These are phyloP conservation scores for Enteromius fasciolatus DNA, from an alignment of 2,797 vertebrate species.

Conservation along the genomic window DNA sequence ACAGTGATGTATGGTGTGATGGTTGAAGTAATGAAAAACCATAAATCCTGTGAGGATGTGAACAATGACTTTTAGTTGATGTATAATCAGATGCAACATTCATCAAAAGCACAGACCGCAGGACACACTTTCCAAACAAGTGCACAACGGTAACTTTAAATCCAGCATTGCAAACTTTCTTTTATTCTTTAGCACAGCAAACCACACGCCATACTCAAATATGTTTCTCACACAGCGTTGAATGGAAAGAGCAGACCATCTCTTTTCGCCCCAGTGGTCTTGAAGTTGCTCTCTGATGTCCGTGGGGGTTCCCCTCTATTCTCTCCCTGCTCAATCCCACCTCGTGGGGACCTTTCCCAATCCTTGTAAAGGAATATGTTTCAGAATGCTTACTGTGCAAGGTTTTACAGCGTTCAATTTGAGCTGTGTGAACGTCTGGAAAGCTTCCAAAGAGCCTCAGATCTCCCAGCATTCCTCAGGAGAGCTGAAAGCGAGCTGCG, in stretches of 20 bases:
- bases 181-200: too few relatives aligned
- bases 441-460: constrained; percentile 46
- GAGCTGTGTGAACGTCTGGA: constrained; percentile 51
- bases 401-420: constrained; percentile 39
- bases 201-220: neutral
- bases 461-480: constrained; percentile 45
- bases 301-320: constrained; percentile 29
- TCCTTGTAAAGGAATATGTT: constrained; percentile 50
- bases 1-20: constrained; percentile 50
- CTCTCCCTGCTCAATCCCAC: constrained; percentile 39
- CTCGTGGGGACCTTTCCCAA: constrained; percentile 37
- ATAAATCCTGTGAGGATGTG: constrained; percentile 54
- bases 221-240: neutral
- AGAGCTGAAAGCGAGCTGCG: constrained; percentile 40
- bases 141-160: constrained; percentile 13
- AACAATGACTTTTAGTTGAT: constrained; percentile 33
- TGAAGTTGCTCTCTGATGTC: constrained; percentile 35
- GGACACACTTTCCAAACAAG: neutral
- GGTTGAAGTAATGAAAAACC: constrained; percentile 52
- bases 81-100: constrained; percentile 49
- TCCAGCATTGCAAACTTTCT: constrained; percentile 18
- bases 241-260: constrained; percentile 35
- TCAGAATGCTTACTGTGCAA: constrained; percentile 52
- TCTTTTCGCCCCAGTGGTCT: constrained; percentile 30
- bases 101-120: constrained; percentile 23